Base-by-base conservation (phyloP, 2,888 invertebrate species). In the Synanthedon myopaeformis region DNA sequence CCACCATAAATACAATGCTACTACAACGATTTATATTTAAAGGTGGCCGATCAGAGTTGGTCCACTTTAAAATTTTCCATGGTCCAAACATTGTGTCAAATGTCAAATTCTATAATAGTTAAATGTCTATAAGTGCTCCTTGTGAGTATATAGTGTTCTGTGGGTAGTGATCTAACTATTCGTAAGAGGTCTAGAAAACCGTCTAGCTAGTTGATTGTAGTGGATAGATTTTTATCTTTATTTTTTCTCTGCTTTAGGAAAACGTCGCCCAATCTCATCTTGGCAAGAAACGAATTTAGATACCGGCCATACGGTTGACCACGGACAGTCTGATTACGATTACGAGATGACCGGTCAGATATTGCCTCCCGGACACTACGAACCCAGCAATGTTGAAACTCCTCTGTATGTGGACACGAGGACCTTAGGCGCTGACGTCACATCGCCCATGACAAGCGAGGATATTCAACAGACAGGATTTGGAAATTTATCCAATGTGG, bases 271-370 rank as follows among this genome's bases (percentile, higher is more conserved):
- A 14, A 91, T 89, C 51, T 92, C 92, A 2, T 91, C 92, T 0
- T 96, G 97, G 94, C 89, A 94, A 54, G 96, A 97, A 81, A 97
- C 97, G 0, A 97, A 97, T 79, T 82, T 97, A 35, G 97, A 97
- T 74, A 92, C 94, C 0, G 93, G 94, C 69, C 89, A 91, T 56
- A 92, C 93, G 0, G 87, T 91, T 53, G 95, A 96, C 72, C 92
- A 92, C 62, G 92, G 91, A 3, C 79, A 90, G 41, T 64, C 70
- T 0, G 79, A 84, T 11, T 78, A 90, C 41, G 82, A 84, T 41
- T 83, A 71, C 61, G 67, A 58, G 55, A 67, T 72, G 17, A 64
- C 74, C 11, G 66, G 74, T 1, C 64, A 65, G 0, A 57, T 78
- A 3, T 55, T 74, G 45, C 75, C 76, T 0, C 78, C 82, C 0